A percentile compares a stretch with the other conserved stretches of the same genome.
phyloP scores from a whole-genome alignment of 2,797 vertebrate genomes.

The Todus mexicanus region DNA sequence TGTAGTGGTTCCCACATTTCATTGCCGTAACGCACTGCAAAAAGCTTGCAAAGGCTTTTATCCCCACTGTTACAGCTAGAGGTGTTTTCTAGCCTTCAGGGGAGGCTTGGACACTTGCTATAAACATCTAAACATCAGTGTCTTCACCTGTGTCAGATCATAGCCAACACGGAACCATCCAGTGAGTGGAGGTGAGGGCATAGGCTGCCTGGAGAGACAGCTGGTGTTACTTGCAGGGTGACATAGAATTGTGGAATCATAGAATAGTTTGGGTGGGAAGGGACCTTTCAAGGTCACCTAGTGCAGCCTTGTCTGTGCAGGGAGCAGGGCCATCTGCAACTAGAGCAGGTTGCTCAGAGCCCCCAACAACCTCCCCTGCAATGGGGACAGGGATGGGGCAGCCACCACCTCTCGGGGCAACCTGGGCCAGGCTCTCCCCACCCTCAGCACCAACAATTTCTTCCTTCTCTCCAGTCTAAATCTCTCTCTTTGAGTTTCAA shows the following conservation, averaged over 20 bases:
- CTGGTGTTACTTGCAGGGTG: background rate
- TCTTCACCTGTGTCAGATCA: background rate
- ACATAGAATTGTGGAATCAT: background rate
- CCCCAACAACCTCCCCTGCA: too few relatives aligned
- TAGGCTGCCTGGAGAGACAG: background rate
- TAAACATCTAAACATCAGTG: background rate
- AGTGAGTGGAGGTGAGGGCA: background rate
- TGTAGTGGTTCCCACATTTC: background rate
- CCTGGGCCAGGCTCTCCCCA: too few relatives aligned
- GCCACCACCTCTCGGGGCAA: too few relatives aligned
- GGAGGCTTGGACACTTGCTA: background rate
- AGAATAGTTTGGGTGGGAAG: background rate
- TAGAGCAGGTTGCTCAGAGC: too few relatives aligned
- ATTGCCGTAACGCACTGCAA: background rate
- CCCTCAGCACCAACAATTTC: too few relatives aligned
- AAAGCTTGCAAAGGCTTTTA: background rate
- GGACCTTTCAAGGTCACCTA: background rate
- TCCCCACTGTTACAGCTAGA: background rate
- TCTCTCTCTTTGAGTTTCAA: too few relatives aligned
- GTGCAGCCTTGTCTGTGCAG: too few relatives aligned
- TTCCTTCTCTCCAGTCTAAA: too few relatives aligned
- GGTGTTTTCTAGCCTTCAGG: background rate
- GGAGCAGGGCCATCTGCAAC: too few relatives aligned
- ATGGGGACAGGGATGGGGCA: too few relatives aligned
- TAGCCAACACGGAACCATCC: background rate